phyloP scores from a whole-genome alignment of 2,888 invertebrate species.

The Barypeithes pellucidus region DNA sequence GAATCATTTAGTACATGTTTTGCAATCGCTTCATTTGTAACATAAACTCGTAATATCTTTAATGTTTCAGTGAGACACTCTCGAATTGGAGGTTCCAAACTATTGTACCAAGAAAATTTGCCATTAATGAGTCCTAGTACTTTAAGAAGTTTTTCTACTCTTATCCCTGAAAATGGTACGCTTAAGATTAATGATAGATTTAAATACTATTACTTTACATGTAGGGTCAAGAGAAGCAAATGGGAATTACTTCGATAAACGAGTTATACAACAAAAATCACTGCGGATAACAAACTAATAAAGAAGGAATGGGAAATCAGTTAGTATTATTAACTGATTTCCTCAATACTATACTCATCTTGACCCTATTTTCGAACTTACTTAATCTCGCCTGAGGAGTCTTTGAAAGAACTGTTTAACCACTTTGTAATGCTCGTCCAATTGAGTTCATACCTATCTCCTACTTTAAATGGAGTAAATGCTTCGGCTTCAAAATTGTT shows the following conservation, averaged over 20 bases:
- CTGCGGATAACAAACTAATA: no score
- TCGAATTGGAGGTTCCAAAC: constrained; percentile 19
- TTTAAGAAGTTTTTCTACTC: constrained; percentile 13
- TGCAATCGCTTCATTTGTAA: constrained; percentile 21
- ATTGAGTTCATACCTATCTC: background rate
- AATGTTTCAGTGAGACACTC: constrained; percentile 33
- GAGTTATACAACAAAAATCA: no score
- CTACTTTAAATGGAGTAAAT: background rate
- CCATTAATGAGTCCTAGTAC: constrained; percentile 3
- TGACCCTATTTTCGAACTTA: constrained; percentile 20
- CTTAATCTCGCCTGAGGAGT: background rate
- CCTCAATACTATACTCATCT: background rate
- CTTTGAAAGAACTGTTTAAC: background rate
- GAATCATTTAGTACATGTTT: constrained; percentile 26
- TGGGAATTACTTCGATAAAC: background rate
- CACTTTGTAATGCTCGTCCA: constrained; percentile 2
- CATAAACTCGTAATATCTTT: constrained; percentile 40
- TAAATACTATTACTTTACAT: background rate
- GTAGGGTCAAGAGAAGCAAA: constrained; percentile 12
- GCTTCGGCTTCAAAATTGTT: constrained; percentile 1
- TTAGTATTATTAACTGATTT: no score
- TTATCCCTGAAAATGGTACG: constrained; percentile 19
- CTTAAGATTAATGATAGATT: constrained; percentile 8
- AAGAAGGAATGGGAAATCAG: no score
- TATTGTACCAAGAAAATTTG: constrained; percentile 39